Evolutionary conservation across 2,888 invertebrate genomes (phyloP).

Genomic region (Dorcus hopei): DNA sequence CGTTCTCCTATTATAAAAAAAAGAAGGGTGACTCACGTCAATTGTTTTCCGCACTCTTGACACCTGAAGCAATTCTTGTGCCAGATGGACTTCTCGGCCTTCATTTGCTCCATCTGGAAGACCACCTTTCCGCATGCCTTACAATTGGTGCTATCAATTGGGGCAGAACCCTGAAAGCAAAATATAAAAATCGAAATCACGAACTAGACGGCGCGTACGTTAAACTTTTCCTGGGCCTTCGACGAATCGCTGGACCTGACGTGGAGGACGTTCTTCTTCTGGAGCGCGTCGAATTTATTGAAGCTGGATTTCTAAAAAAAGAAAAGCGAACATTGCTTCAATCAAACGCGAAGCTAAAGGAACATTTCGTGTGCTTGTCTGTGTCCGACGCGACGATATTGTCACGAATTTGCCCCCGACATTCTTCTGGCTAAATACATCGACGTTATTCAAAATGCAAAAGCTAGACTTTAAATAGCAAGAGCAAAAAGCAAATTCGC

Average conservation of each 20-base stretch:
- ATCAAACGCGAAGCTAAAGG: too few relatives aligned
- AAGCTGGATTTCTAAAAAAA: conserved; percentile 70
- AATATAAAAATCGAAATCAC: background rate
- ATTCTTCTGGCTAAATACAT: too few relatives aligned
- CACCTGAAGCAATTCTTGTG: conserved; percentile 96
- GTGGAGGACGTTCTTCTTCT: conserved; percentile 65
- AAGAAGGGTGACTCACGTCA: conserved; percentile 65
- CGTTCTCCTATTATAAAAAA: background rate
- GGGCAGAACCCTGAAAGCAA: conserved; percentile 46
- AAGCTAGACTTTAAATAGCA: too few relatives aligned
- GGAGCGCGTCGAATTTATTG: conserved; percentile 70
- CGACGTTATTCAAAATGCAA: too few relatives aligned
- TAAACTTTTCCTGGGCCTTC: conserved; percentile 66
- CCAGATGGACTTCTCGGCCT: conserved; percentile 86
- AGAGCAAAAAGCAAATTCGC: too few relatives aligned
- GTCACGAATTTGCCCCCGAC: too few relatives aligned
- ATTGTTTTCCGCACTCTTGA: conserved; percentile 85
- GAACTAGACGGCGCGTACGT: conserved; percentile 52
- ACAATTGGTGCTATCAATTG: conserved; percentile 64
- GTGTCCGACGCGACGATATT: too few relatives aligned
- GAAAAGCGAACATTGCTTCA: conserved; percentile 18
- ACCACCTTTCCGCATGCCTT: conserved; percentile 84
- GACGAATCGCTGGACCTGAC: conserved; percentile 65
- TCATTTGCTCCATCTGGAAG: conserved; percentile 95
- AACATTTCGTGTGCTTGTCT: too few relatives aligned